Base-by-base conservation (phyloP, 2,888 invertebrate genomes). In the Meganola albula region DNA sequence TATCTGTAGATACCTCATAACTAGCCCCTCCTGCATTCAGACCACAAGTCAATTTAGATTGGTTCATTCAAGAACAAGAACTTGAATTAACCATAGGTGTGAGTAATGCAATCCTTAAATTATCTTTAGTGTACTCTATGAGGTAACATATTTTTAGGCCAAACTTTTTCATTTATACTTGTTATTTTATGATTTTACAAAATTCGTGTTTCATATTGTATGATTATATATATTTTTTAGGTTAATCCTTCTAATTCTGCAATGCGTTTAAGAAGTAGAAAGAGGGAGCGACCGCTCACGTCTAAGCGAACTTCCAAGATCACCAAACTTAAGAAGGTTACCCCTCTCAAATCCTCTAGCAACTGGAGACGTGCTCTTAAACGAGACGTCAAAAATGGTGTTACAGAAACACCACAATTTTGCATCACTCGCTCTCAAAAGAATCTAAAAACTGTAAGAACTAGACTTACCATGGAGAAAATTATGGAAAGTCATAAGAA, bases 241-340 rank as follows among this genome's bases (percentile, higher is more conserved):
- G 77, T 73, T 67, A 56, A 68, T 34, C 34, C 47, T 35, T 52
- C 58, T 66, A 51, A 60, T 61, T 57, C 70, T 84, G 84, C 80
- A 48, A 91, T 91, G 91, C 90, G 90, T 88, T 78, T 91, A 68
- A 88, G 91, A 73, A 91, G 90, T 72, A 89, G 90, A 58, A 89
- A 89, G 64, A 87, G 89, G 64, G 88, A 88, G 76, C 87, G 88
- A 52, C 84, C 87, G 66, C 79, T 88, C 74, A 76, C 79, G 60
- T 72, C 65, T 55, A 74, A 74, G 55, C 73, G 67, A 46, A 53
- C 66, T 29, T 56, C 62, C 13, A 74, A 63, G 53, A 63, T 75
- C 3, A 61, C 72, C 0, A 79, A 71, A 32, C 45, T 76, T 10
- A 70, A 72, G 26, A 74, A 71, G 44, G 44, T 70, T 2, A 69